Percentiles rank a stretch among this genome's conserved stretches.
Conservation (phyloP, 2,888 invertebrate genomes). For the Megalurothrips usitatus region DNA sequence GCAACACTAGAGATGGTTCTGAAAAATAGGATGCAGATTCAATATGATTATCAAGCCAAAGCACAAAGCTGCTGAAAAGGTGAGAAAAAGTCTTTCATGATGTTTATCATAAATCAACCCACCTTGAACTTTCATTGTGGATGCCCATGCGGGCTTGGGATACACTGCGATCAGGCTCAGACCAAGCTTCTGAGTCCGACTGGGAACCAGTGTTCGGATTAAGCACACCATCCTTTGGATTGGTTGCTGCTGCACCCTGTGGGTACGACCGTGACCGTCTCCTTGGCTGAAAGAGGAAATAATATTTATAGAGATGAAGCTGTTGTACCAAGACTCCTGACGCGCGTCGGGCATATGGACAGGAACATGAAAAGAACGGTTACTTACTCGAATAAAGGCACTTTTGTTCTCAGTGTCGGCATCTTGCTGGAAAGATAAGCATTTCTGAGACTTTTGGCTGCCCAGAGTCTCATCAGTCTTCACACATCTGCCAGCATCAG, state of each 20-base stretch:
- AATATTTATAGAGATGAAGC: slow-evolving; percentile 24
- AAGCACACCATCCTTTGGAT: neutral
- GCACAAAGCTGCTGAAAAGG: too few relatives aligned
- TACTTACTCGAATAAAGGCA: neutral
- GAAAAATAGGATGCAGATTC: neutral
- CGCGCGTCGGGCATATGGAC: too few relatives aligned
- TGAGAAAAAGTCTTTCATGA: neutral
- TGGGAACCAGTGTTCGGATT: neutral
- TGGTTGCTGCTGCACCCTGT: neutral
- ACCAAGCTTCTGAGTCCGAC: slow-evolving; percentile 80
- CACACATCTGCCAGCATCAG: too few relatives aligned
- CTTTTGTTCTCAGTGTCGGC: too few relatives aligned
- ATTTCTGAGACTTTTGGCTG: too few relatives aligned
- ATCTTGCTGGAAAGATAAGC: too few relatives aligned
- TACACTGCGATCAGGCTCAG: slow-evolving; percentile 78
- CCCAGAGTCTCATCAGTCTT: too few relatives aligned
- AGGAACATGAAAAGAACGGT: neutral
- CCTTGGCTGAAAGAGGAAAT: slow-evolving; percentile 33
- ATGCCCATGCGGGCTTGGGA: slow-evolving; percentile 73
- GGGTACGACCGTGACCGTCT: slow-evolving; percentile 25
- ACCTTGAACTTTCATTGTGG: slow-evolving; percentile 37
- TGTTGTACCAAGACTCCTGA: neutral
- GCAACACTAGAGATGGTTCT: neutral
- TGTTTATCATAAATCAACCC: neutral
- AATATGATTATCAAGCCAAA: neutral